Percentiles rank a stretch among this genome's conserved stretches.
phyloP scores from a whole-genome alignment of 2,113 vertebrate species.

The Chionis minor region DNA sequence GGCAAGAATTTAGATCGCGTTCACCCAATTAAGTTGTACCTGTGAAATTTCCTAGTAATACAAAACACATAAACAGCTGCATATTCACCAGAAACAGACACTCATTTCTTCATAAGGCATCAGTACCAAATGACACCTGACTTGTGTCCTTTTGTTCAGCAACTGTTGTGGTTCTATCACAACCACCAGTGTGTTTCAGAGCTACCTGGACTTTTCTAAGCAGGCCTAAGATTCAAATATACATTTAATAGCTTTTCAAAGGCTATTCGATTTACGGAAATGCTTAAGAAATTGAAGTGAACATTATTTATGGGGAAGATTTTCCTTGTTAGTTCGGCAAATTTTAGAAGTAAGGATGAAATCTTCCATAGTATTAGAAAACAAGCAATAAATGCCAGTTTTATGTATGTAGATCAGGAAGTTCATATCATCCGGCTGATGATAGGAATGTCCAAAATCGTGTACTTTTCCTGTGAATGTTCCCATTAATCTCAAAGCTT shows the following conservation, averaged over 20 bases:
- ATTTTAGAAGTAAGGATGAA: background rate
- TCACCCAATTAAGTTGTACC: background rate
- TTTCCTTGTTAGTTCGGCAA: background rate
- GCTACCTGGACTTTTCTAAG: background rate
- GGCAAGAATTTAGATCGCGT: background rate
- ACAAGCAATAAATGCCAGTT: background rate
- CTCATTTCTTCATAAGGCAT: background rate
- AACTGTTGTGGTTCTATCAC: background rate
- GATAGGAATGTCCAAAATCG: background rate
- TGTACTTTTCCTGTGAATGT: background rate
- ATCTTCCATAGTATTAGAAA: background rate
- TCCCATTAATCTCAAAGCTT: background rate
- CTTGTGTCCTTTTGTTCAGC: background rate
- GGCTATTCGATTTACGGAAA: background rate
- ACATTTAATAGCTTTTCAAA: background rate
- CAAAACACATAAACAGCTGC: background rate
- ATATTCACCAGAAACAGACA: background rate
- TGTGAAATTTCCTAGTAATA: background rate
- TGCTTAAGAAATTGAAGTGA: background rate
- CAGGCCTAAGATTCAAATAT: background rate
- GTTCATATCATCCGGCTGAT: background rate
- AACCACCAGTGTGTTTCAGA: background rate
- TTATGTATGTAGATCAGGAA: background rate
- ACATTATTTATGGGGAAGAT: background rate
- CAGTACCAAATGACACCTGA: background rate